phyloP scores from a whole-genome alignment of 2,797 vertebrate genomes.

The Hydrophis major region DNA sequence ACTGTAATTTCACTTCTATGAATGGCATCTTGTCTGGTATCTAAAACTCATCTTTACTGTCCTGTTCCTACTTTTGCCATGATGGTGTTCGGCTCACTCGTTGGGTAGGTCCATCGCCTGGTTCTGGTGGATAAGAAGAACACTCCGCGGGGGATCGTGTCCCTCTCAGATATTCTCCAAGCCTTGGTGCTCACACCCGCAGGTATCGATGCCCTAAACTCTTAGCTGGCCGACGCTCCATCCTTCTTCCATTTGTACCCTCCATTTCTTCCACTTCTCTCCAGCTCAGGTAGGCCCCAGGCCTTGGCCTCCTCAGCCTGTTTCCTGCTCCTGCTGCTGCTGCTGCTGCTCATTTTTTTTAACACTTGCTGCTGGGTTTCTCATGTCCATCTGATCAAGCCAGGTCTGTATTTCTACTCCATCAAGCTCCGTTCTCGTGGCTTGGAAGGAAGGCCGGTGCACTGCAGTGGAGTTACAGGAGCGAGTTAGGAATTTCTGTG shows the following conservation, averaged over 20 bases:
- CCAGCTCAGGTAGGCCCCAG: slow-evolving; percentile 70
- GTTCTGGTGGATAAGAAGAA: slow-evolving; percentile 87
- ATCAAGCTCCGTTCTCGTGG: neutral
- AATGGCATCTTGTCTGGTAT: neutral
- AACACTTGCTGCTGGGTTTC: slow-evolving; percentile 8
- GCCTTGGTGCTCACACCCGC: slow-evolving; percentile 91
- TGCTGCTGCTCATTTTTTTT: neutral
- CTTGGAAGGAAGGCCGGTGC: neutral
- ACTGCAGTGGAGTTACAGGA: neutral
- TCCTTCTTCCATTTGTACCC: slow-evolving; percentile 56
- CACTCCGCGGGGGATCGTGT: slow-evolving; percentile 87
- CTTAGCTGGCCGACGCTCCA: slow-evolving; percentile 67
- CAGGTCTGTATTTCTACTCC: slow-evolving; percentile 29
- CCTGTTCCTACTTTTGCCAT: neutral
- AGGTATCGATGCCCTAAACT: slow-evolving; percentile 91
- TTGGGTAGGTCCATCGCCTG: slow-evolving; percentile 88
- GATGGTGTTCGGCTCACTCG: neutral
- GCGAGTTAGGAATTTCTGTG: neutral
- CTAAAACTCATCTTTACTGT: neutral
- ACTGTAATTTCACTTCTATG: neutral
- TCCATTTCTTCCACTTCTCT: slow-evolving; percentile 55
- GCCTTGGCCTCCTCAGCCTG: neutral
- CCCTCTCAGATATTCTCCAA: slow-evolving; percentile 95
- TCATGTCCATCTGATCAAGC: neutral
- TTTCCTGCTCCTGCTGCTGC: neutral